phyloP scores from a whole-genome alignment of 2,888 invertebrate species.

The Latheticus oryzae region DNA sequence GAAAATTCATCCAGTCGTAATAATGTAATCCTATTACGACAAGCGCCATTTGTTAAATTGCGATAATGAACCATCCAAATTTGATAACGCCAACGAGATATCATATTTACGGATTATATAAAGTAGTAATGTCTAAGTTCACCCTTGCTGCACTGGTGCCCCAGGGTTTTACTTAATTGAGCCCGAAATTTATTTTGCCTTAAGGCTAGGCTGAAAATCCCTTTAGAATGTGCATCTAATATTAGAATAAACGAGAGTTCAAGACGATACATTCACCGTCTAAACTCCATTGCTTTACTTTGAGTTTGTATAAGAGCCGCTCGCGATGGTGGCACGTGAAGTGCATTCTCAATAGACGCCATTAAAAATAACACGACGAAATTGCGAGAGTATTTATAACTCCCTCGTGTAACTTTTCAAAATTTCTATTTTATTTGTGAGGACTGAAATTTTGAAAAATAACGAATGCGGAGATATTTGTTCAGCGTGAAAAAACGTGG shows the following conservation, averaged over 20 bases:
- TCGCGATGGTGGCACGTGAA: slow-evolving; percentile 42
- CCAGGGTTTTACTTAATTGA: slow-evolving; percentile 61
- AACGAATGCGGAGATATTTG: too few species aligned
- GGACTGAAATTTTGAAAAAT: too few species aligned
- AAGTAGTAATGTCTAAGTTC: slow-evolving; percentile 61
- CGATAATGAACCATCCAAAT: slow-evolving; percentile 65
- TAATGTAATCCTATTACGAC: slow-evolving; percentile 54
- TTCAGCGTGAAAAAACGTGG: slow-evolving; percentile 10
- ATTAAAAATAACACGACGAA: slow-evolving; percentile 48
- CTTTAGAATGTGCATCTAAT: slow-evolving; percentile 50
- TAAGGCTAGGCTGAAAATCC: slow-evolving; percentile 55
- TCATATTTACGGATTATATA: slow-evolving; percentile 64
- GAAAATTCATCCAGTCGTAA: slow-evolving; percentile 19
- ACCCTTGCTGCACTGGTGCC: slow-evolving; percentile 59
- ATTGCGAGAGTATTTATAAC: slow-evolving; percentile 36
- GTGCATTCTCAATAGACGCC: slow-evolving; percentile 47
- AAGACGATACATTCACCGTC: slow-evolving; percentile 29
- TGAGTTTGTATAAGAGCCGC: slow-evolving; percentile 36
- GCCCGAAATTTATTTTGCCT: slow-evolving; percentile 61
- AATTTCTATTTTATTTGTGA: too few species aligned
- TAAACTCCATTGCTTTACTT: slow-evolving; percentile 25
- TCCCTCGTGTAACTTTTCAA: slow-evolving; percentile 31
- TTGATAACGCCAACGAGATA: slow-evolving; percentile 63
- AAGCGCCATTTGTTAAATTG: slow-evolving; percentile 63
- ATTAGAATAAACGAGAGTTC: slow-evolving; percentile 9